These are phyloP conservation scores for Rhombomys opimus DNA, from an alignment of 2,113 vertebrate genomes.

Conservation along the genomic window DNA sequence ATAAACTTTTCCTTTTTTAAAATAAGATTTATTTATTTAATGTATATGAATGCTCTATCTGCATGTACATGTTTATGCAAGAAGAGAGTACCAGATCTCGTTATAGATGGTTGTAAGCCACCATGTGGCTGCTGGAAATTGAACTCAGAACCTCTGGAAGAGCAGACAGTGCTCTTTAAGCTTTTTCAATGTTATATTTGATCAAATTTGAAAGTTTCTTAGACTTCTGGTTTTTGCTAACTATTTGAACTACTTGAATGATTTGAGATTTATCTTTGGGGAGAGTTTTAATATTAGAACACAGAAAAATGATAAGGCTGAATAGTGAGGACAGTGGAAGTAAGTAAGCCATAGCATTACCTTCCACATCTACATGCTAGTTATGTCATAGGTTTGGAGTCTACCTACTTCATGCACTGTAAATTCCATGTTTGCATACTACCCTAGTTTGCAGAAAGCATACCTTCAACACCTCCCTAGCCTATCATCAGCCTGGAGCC, in stretches of 20 bases:
- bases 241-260: background rate
- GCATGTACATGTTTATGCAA: too few relatives aligned
- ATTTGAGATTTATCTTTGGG: background rate
- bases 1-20: background rate
- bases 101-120: too few relatives aligned
- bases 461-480: background rate
- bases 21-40: too few relatives aligned
- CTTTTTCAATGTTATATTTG: conserved; percentile 30
- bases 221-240: conserved; percentile 38
- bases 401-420: fast-evolving
- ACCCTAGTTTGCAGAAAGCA: background rate
- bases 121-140: too few relatives aligned
- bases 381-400: background rate
- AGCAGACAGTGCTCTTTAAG: background rate
- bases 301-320: background rate
- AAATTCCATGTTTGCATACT: too few relatives aligned
- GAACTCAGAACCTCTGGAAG: too few relatives aligned
- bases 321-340: background rate
- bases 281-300: background rate
- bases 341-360: too few relatives aligned
- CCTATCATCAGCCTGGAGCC: background rate
- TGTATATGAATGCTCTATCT: too few relatives aligned
- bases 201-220: conserved; percentile 50
- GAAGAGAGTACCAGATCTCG: too few relatives aligned
- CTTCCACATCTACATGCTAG: background rate